phyloP scores from a whole-genome alignment of 2,888 invertebrate genomes.

The Neocrepidodera transversa region DNA sequence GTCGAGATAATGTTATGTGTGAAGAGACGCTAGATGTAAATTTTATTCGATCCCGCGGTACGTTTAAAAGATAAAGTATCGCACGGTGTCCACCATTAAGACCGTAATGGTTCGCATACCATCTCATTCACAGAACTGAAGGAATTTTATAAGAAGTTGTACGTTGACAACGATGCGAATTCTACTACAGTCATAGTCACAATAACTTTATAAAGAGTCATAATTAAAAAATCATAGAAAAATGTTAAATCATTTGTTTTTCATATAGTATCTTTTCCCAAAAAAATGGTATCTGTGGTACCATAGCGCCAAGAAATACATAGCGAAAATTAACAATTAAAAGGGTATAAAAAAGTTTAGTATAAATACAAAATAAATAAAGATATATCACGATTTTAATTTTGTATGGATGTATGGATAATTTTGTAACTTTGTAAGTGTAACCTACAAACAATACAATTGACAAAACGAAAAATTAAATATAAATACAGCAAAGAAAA shows the following conservation, averaged over 20 bases:
- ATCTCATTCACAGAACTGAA: slow-evolving; percentile 51
- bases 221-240: too few species aligned
- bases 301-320: slow-evolving; percentile 32
- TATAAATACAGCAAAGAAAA: too few species aligned
- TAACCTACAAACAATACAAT: too few species aligned
- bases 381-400: too few species aligned
- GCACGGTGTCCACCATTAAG: slow-evolving; percentile 51
- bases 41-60: slow-evolving; percentile 48
- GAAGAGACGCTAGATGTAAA: slow-evolving; percentile 51
- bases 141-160: slow-evolving; percentile 52
- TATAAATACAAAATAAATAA: too few species aligned
- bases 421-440: too few species aligned
- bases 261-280: too few species aligned
- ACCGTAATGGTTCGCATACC: slow-evolving; percentile 50
- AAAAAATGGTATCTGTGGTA: neutral
- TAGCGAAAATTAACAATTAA: slow-evolving; percentile 28
- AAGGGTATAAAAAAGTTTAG: neutral
- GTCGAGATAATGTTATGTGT: slow-evolving; percentile 50
- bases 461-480: too few species aligned
- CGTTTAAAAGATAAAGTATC: slow-evolving; percentile 52
- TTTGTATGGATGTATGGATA: too few species aligned
- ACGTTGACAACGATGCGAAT: slow-evolving; percentile 28
- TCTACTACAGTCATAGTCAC: too few species aligned
- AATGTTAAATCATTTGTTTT: too few species aligned
- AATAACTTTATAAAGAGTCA: too few species aligned